Evolutionary conservation across 2,113 vertebrate genomes (phyloP), one percentile per base, ranked within the genome.

Genomic region (Psophia crepitans): DNA sequence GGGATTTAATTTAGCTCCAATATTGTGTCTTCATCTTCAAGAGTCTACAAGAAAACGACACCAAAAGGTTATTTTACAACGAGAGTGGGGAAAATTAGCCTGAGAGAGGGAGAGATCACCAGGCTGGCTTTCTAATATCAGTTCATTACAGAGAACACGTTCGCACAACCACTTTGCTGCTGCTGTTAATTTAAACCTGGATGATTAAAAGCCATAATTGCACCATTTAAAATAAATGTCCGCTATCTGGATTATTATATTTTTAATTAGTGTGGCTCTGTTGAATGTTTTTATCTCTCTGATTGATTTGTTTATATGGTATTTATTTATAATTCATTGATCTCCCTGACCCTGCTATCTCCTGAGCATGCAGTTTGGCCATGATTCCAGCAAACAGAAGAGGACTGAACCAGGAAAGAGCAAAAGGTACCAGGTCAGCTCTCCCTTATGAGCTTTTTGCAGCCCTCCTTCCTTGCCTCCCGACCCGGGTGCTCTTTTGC

Each of bases 201-300:
- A 82, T 97, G 94, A 97, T 97, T 91, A 97, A 97, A 97, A 96
- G 89, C 93, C 90, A 92, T 90, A 91, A 95, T 97, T 96, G 96
- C 91, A 91, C 84, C 71, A 84, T 97, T 97, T 97, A 23, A 95
- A 96, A 97, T 92, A 96, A 92, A 96, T 91, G 95, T 95, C 92
- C 33, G 7, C 92, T 93, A 94, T 95, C 83, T 78, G 35, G 74
- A 87, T 97, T 97, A 97, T 96, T 95, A 95, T 96, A 95, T 97
- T 98, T 97, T 98, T 97, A 96, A 97, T 98, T 97, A 94, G 64
- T 48, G 44, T 80, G 81, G 66, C 89, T 97, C 87, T 93, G 61
- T 89, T 7, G 0, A 95, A 95, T 87, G 93, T 85, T 96, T 97
- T 97, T 98, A 96, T 96, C 63, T 84, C 53, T 73, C 69, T 95